Percentiles rank a stretch among this genome's conserved stretches.
Conservation (phyloP, 2,113 vertebrate species). For the Pheucticus melanocephalus region DNA sequence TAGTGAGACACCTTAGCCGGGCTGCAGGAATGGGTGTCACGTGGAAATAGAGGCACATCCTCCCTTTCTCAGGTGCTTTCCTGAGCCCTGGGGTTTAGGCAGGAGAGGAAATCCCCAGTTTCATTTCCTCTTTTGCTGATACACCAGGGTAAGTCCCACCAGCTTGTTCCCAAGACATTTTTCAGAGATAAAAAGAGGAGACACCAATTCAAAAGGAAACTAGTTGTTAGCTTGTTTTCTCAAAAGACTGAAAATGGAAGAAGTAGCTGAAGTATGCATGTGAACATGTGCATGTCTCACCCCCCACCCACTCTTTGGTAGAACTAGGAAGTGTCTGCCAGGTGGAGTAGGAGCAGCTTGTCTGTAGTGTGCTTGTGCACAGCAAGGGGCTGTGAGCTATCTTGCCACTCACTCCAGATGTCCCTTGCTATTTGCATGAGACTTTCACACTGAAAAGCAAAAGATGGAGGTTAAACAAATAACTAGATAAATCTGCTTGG, state of each 20-base stretch:
- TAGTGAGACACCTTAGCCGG: neutral
- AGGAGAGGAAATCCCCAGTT: neutral
- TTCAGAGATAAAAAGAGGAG: neutral
- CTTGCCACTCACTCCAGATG: slow-evolving; percentile 3
- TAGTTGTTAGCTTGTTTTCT: neutral
- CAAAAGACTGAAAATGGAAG: neutral
- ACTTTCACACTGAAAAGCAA: neutral
- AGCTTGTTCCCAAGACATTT: neutral
- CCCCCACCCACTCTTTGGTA: neutral
- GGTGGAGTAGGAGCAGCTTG: slow-evolving; percentile 39
- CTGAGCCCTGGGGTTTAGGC: neutral
- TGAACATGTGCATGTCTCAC: neutral
- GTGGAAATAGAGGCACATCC: neutral
- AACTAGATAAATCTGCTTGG: neutral
- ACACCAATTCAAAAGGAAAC: neutral
- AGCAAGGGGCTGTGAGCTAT: slow-evolving; percentile 8
- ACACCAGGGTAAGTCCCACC: neutral
- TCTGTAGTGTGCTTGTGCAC: slow-evolving; percentile 30
- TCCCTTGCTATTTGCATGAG: slow-evolving; percentile 18
- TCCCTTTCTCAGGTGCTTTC: neutral
- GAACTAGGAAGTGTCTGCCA: slow-evolving; percentile 16
- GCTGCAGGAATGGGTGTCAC: neutral
- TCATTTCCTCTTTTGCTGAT: neutral
- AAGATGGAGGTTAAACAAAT: slow-evolving; percentile 17
- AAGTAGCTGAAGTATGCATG: neutral